Conservation (phyloP, 2,888 invertebrate genomes). For the Cantharis rufa region DNA sequence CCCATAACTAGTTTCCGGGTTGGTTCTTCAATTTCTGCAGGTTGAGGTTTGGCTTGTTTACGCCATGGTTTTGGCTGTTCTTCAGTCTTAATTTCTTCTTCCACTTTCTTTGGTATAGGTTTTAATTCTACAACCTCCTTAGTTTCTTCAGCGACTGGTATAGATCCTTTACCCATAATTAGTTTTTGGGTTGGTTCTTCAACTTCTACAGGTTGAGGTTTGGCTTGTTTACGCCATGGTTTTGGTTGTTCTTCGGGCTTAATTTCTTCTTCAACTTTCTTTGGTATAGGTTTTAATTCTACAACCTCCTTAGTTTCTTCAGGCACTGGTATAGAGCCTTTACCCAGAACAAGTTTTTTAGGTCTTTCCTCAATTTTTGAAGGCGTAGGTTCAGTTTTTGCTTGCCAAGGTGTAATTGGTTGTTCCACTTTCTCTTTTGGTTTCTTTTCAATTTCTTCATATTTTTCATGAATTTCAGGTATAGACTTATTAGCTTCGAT, state of each 20-base stretch:
- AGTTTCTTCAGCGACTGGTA: constrained; percentile 40
- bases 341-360: constrained; percentile 47
- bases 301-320: constrained; percentile 47
- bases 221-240: not conserved
- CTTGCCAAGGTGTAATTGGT: constrained; percentile 49
- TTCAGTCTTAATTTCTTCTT: constrained; percentile 43
- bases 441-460: constrained; percentile 21
- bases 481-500: not conserved
- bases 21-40: not conserved
- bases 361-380: constrained; percentile 46
- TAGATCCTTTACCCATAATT: not conserved
- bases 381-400: constrained; percentile 50
- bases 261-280: constrained; percentile 41
- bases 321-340: constrained; percentile 50
- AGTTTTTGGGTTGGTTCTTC: not conserved
- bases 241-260: constrained; percentile 40
- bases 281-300: constrained; percentile 48
- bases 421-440: constrained; percentile 27
- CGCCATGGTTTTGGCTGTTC: constrained; percentile 27
- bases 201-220: not conserved
- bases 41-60: not conserved
- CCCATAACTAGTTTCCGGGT: not conserved
- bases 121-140: constrained; percentile 49
- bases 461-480: not conserved
- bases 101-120: constrained; percentile 45